Evolutionary conservation across 2,113 vertebrate genomes (phyloP).

Genomic region (Coracopsis vasa): DNA sequence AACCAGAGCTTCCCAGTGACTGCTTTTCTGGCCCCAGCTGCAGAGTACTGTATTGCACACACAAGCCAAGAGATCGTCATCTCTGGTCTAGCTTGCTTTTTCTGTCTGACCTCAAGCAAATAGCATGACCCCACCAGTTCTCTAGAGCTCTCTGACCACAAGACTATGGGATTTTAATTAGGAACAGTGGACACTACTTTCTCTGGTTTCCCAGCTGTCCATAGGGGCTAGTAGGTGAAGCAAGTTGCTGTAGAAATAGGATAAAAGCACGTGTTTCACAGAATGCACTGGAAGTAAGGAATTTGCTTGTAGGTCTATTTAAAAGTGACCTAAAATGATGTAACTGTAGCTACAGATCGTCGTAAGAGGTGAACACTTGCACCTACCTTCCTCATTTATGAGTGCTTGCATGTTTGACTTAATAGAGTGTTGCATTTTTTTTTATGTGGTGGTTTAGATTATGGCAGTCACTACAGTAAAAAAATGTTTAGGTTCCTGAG

Average conservation of each 20-base stretch:
- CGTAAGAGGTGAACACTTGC: background rate
- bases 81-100: background rate
- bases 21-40: background rate
- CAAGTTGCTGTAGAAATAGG: background rate
- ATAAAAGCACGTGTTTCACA: background rate
- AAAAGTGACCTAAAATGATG: background rate
- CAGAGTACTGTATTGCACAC: background rate
- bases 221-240: background rate
- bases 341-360: background rate
- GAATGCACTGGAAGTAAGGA: background rate
- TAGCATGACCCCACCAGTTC: background rate
- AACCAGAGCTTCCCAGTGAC: constrained; percentile 2
- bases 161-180: constrained; percentile 37
- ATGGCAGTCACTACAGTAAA: background rate
- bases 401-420: background rate
- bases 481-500: background rate
- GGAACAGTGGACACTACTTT: constrained; percentile 3
- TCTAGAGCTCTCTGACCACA: background rate
- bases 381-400: background rate
- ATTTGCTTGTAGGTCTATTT: background rate
- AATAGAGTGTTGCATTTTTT: background rate
- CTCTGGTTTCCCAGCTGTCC: background rate
- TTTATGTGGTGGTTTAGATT: background rate
- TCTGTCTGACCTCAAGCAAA: constrained; percentile 23
- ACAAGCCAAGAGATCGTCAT: background rate